These are phyloP conservation scores for Scaptomyza polygonia DNA, from an alignment of 2,888 invertebrate species.

Conservation along the genomic window DNA sequence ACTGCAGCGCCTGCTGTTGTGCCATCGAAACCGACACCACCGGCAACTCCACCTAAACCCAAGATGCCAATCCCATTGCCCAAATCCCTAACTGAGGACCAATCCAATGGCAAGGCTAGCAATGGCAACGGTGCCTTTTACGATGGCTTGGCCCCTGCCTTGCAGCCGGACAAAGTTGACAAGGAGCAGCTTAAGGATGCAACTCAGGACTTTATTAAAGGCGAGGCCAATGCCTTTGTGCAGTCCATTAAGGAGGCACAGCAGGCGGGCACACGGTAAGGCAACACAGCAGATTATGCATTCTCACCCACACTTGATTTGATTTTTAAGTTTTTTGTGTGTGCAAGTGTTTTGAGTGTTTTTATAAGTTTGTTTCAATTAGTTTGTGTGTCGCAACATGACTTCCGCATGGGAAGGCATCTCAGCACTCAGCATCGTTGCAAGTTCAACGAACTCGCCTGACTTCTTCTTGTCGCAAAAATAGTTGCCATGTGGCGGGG, in stretches of 20 bases:
- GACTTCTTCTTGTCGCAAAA: conserved; percentile 74
- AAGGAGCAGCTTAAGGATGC: conserved; percentile 80
- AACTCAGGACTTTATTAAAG: conserved; percentile 81
- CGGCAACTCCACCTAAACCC: conserved; percentile 27
- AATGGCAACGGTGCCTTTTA: conserved; percentile 34
- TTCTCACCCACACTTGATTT: conserved; percentile 11
- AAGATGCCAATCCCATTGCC: conserved; percentile 72
- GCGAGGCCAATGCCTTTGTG: conserved; percentile 74
- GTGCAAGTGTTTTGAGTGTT: conserved; percentile 14
- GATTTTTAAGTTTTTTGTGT: conserved; percentile 18
- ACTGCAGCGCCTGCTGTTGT: conserved; percentile 13
- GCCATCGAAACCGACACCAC: conserved; percentile 20
- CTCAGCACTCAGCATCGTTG: conserved; percentile 5
- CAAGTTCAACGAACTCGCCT: conserved; percentile 62
- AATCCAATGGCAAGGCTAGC: conserved; percentile 32
- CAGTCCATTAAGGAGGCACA: conserved; percentile 74
- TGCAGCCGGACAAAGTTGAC: conserved; percentile 65
- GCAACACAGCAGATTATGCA: not conserved
- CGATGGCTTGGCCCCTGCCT: conserved; percentile 67
- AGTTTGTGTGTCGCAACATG: conserved; percentile 29
- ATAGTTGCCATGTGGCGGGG: conserved; percentile 73
- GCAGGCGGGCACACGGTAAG: conserved; percentile 66
- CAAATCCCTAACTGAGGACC: conserved; percentile 43
- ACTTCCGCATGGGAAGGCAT: conserved; percentile 45
- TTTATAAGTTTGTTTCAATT: conserved; percentile 44